Conservation (phyloP, 2,797 vertebrate genomes). For the Ateles fusciceps region DNA sequence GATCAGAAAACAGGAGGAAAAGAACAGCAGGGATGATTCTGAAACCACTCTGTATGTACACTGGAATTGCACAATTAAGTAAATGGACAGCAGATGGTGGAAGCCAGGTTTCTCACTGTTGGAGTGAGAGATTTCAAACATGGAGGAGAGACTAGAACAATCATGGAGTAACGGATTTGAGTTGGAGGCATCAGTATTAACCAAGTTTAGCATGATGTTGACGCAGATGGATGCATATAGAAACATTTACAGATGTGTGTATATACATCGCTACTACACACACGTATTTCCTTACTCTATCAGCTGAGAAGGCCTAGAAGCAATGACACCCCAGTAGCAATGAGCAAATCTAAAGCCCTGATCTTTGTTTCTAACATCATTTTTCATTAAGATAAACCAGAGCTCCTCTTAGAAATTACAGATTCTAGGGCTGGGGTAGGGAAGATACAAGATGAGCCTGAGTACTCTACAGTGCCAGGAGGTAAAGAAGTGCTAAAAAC, state of each 20-base stretch:
- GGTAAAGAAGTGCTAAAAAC: not conserved
- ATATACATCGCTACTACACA: not conserved
- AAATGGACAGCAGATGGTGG: slow-evolving; percentile 12
- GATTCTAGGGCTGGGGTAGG: not conserved
- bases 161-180: not conserved
- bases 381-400: not conserved
- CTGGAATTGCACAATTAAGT: not conserved
- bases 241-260: not conserved
- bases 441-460: not conserved
- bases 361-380: not conserved
- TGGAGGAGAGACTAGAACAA: not conserved
- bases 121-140: not conserved
- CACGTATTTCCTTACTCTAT: not conserved
- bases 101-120: not conserved
- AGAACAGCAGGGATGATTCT: not conserved
- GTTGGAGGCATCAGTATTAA: not conserved
- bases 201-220: not conserved
- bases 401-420: not conserved
- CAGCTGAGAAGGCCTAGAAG: not conserved
- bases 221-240: not conserved
- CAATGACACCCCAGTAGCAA: not conserved
- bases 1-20: not conserved
- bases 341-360: not conserved
- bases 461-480: not conserved
- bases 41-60: not conserved